Conservation (phyloP, 2,888 invertebrate genomes). For the Erebia epiphron region DNA sequence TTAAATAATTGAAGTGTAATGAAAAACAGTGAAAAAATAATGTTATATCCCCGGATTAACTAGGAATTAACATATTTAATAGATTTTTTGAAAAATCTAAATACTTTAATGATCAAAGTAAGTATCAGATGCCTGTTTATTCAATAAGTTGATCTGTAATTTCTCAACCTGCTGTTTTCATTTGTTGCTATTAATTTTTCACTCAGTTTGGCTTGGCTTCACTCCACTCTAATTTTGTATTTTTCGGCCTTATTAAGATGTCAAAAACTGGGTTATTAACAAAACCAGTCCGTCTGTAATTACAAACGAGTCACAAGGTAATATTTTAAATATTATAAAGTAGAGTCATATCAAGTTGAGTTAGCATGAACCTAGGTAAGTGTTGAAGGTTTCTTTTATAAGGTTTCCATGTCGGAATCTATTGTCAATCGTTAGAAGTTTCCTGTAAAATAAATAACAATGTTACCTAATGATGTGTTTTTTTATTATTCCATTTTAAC, state of each 20-base stretch:
- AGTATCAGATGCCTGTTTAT: no score
- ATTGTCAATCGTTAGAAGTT: conserved; percentile 79
- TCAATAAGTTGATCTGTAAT: no score
- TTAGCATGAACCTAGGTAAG: conserved; percentile 73
- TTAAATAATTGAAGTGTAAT: no score
- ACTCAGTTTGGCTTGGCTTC: no score
- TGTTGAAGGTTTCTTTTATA: conserved; percentile 79
- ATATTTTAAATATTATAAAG: conserved; percentile 54
- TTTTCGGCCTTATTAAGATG: not conserved
- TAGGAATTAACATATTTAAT: no score
- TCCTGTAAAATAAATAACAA: conserved; percentile 81
- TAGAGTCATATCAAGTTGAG: conserved; percentile 76
- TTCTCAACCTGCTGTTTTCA: no score
- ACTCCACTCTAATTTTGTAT: no score
- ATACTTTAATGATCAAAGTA: no score
- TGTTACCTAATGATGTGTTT: conserved; percentile 61
- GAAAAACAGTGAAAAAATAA: no score
- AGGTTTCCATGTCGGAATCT: conserved; percentile 73
- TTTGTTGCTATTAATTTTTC: no score
- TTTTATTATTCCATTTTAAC: conserved; percentile 25
- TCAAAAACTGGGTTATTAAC: conserved; percentile 7
- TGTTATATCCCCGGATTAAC: no score
- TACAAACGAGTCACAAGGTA: conserved; percentile 41
- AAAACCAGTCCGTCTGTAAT: conserved; percentile 26
- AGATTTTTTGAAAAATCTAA: no score